Percentiles rank a stretch among this genome's conserved stretches.
These are phyloP conservation scores for Erebia epiphron DNA, from an alignment of 2,888 invertebrate species.

Conservation along the genomic window DNA sequence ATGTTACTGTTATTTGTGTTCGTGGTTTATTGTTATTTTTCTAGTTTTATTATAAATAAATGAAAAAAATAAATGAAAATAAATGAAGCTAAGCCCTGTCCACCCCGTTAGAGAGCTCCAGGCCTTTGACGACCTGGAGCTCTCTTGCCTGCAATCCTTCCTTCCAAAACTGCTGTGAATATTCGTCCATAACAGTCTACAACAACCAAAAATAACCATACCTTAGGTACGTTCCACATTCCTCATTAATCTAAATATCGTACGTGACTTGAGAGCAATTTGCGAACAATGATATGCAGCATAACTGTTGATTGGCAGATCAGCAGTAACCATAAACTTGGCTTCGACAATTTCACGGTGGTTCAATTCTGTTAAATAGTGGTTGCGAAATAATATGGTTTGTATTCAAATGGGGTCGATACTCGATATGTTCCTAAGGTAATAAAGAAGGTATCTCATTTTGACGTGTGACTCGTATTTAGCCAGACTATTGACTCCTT, in stretches of 20 bases:
- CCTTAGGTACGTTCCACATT: constrained; percentile 9
- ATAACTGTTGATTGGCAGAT: constrained; percentile 27
- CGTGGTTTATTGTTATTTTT: too few relatives aligned
- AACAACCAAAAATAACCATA: constrained; percentile 6
- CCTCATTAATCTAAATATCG: constrained; percentile 33
- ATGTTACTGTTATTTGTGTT: too few relatives aligned
- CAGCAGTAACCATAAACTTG: constrained; percentile 25
- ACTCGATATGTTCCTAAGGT: not conserved
- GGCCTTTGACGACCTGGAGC: too few relatives aligned
- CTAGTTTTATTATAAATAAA: too few relatives aligned
- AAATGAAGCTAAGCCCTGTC: too few relatives aligned
- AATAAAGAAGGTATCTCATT: too few relatives aligned
- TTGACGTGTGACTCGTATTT: too few relatives aligned
- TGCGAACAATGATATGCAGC: constrained; percentile 27
- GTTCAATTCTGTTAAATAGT: not conserved
- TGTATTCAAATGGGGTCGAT: not conserved
- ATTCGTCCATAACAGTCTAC: not conserved
- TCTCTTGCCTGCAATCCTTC: too few relatives aligned
- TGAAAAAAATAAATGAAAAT: too few relatives aligned
- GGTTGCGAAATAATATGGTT: constrained; percentile 11
- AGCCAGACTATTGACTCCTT: too few relatives aligned
- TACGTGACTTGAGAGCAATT: constrained; percentile 33
- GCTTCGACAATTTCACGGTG: not conserved
- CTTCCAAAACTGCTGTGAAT: not conserved
- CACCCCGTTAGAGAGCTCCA: too few relatives aligned